Conservation (phyloP, 64 coral and sea anemone genomes). For the Platygyra sinensis region DNA sequence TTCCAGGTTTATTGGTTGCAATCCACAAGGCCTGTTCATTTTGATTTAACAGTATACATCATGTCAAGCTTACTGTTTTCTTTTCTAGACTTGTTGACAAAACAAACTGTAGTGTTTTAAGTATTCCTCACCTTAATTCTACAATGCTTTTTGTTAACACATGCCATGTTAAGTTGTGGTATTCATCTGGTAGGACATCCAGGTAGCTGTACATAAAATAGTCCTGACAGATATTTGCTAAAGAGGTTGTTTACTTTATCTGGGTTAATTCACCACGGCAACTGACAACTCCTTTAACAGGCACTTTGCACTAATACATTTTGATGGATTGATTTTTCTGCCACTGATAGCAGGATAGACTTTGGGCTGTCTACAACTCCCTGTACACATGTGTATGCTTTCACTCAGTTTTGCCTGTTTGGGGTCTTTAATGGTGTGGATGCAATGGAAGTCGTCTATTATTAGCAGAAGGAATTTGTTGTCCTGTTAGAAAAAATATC, state of each 20-base stretch:
- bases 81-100: no score
- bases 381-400: constrained; percentile 21
- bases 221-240: neutral
- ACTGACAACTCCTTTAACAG: neutral
- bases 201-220: neutral
- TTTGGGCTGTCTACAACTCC: constrained; percentile 13
- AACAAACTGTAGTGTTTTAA: neutral
- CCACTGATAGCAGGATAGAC: neutral
- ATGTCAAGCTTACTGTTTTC: no score
- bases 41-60: no score
- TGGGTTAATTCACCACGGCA: constrained; percentile 39
- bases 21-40: no score
- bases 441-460: constrained; percentile 54
- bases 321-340: neutral
- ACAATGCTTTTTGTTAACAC: constrained; percentile 3
- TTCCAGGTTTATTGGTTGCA: no score
- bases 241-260: neutral
- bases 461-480: constrained; percentile 38
- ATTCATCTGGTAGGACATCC: neutral
- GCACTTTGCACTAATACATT: neutral
- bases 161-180: neutral
- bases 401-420: constrained; percentile 9
- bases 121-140: neutral
- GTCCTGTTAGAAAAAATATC: constrained; percentile 22
- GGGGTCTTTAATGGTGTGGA: constrained; percentile 20